Evolutionary conservation across 2,888 invertebrate species (phyloP).

Genomic region (Eudasyphora cyanicolor): DNA sequence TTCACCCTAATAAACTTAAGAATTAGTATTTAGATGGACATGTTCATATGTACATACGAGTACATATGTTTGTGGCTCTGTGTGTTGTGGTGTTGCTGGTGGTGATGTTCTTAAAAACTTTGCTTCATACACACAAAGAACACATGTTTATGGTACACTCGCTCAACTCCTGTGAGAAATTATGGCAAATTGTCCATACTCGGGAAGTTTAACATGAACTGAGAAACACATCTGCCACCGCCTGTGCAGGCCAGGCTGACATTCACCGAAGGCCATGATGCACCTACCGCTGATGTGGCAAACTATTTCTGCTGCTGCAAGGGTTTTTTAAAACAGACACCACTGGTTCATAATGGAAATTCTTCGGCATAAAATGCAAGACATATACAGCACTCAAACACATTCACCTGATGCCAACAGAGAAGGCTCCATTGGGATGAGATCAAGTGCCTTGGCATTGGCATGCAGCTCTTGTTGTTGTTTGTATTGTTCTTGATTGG

Average conservation of each 20-base stretch:
- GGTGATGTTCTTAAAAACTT: not conserved
- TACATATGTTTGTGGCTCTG: not conserved
- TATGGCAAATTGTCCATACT: constrained; percentile 51
- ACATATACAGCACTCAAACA: not conserved
- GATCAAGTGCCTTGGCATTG: not conserved
- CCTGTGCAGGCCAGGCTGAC: not conserved
- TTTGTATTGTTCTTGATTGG: not conserved
- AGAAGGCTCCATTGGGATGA: not conserved
- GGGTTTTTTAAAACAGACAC: constrained; percentile 48
- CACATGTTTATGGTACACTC: constrained; percentile 10
- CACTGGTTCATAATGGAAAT: constrained; percentile 32
- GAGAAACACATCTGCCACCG: not conserved
- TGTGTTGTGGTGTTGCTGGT: not conserved
- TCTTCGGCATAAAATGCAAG: constrained; percentile 32
- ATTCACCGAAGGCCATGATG: constrained; percentile 7
- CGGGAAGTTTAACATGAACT: not conserved
- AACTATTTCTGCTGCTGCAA: constrained; percentile 1
- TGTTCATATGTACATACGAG: too few species aligned
- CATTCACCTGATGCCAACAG: not conserved
- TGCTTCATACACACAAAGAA: not conserved
- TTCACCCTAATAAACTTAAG: too few species aligned
- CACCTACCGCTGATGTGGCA: not conserved
- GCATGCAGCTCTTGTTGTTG: not conserved
- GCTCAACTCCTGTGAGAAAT: constrained; percentile 56
- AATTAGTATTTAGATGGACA: too few species aligned